These are phyloP conservation scores for Hippocampus comes DNA, from an alignment of 2,113 vertebrate species.

Conservation along the genomic window DNA sequence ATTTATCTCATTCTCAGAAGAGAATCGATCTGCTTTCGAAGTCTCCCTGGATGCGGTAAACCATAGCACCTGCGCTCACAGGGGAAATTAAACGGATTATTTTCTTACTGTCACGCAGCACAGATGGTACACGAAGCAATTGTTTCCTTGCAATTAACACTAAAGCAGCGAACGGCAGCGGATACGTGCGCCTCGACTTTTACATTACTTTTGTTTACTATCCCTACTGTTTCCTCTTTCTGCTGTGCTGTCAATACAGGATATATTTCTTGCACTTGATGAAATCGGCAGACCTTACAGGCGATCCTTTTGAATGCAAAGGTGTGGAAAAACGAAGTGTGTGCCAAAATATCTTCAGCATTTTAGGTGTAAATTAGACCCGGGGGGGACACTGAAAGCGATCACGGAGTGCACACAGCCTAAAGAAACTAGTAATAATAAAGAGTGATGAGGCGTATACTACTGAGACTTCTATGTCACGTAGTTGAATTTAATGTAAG, in stretches of 20 bases:
- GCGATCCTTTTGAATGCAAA: slow-evolving; percentile 21
- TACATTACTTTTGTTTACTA: not conserved
- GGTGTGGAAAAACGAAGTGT: slow-evolving; percentile 43
- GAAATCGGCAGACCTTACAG: slow-evolving; percentile 16
- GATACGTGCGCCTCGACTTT: slow-evolving; percentile 21
- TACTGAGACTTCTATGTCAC: not conserved
- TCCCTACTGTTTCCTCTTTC: not conserved
- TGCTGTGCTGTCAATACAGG: not conserved
- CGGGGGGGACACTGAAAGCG: slow-evolving; percentile 15
- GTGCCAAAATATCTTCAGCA: slow-evolving; percentile 8
- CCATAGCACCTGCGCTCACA: slow-evolving; percentile 60
- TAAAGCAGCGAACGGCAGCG: slow-evolving; percentile 19
- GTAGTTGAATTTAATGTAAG: not conserved
- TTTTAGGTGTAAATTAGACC: slow-evolving; percentile 43
- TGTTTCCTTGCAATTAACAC: slow-evolving; percentile 47
- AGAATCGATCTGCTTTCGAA: slow-evolving; percentile 61
- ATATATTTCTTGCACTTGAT: slow-evolving; percentile 7
- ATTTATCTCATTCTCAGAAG: slow-evolving; percentile 59
- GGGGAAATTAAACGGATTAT: slow-evolving; percentile 69
- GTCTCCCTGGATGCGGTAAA: slow-evolving; percentile 62
- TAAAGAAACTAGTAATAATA: not conserved
- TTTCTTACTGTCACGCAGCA: slow-evolving; percentile 50
- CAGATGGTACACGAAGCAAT: slow-evolving; percentile 55
- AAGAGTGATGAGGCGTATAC: not conserved
- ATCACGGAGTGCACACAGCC: not conserved